Percentiles rank a stretch among this genome's conserved stretches.
Evolutionary conservation across 2,113 vertebrate genomes (phyloP).

Genomic region (Nannobrachium achirus): DNA sequence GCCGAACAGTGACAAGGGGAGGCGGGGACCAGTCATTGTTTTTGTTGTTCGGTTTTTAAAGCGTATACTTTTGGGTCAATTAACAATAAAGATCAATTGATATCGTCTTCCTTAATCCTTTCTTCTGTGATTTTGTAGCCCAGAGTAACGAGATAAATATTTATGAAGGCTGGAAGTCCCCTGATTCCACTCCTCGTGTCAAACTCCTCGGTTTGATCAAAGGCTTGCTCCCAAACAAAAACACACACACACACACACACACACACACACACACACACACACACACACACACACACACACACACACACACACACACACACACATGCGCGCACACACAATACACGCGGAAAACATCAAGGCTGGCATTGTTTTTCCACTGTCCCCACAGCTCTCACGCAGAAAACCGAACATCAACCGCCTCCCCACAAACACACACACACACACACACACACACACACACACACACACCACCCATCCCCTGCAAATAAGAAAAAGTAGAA

Average conservation of each 20-base stretch:
- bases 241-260: too few relatives aligned
- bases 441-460: too few relatives aligned
- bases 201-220: constrained; percentile 74
- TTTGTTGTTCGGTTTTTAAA: constrained; percentile 72
- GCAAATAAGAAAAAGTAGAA: constrained; percentile 6
- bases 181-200: constrained; percentile 73
- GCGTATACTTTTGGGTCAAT: constrained; percentile 75
- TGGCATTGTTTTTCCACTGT: constrained; percentile 74
- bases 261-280: too few relatives aligned
- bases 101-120: constrained; percentile 62
- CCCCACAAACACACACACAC: too few relatives aligned
- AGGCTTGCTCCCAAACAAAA: constrained; percentile 48
- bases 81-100: constrained; percentile 81
- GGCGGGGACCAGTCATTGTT: constrained; percentile 57
- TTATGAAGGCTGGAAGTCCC: constrained; percentile 79
- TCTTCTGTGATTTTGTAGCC: constrained; percentile 71
- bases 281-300: too few relatives aligned
- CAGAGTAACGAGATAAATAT: constrained; percentile 78
- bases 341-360: constrained; percentile 65
- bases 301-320: too few relatives aligned
- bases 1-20: constrained; percentile 17
- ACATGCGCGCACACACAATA: constrained; percentile 43
- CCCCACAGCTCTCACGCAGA: constrained; percentile 67
- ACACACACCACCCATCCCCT: too few relatives aligned
- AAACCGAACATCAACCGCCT: constrained; percentile 42